Percentiles rank a stretch among this genome's conserved stretches.
Evolutionary conservation across 1,140 invertebrate species (phyloP).

Genomic region (Agraylea sexmaculata): DNA sequence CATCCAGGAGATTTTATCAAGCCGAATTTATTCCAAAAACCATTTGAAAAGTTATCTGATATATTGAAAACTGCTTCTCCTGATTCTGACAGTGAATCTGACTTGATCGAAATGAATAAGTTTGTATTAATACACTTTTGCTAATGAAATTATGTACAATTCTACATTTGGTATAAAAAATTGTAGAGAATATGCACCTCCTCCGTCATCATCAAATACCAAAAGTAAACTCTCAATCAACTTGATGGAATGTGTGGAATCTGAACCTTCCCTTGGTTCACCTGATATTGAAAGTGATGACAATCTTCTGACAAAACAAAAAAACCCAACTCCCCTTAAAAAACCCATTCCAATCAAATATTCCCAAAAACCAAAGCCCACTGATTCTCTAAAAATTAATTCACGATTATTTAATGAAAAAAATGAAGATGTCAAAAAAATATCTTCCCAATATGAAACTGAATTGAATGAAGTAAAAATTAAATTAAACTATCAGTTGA

Average conservation of each 20-base stretch:
- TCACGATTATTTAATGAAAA: conserved; percentile 17
- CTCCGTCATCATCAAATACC: conserved; percentile 31
- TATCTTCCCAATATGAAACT: conserved; percentile 8
- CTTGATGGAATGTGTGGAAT: conserved; percentile 39
- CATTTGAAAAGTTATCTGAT: conserved; percentile 38
- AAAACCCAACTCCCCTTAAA: conserved; percentile 1
- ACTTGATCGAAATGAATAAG: conserved; percentile 6
- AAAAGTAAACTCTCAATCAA: conserved; percentile 41
- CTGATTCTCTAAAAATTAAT: conserved; percentile 6
- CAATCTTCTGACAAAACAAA: conserved; percentile 25
- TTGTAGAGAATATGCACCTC: background rate
- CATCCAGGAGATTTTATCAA: conserved; percentile 44
- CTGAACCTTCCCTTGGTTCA: conserved; percentile 37
- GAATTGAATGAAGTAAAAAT: conserved; percentile 18
- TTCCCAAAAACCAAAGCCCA: conserved; percentile 5
- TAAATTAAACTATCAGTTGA: conserved; percentile 40
- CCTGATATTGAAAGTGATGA: conserved; percentile 36
- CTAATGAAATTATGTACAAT: background rate
- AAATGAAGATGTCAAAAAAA: conserved; percentile 10
- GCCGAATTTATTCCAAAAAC: conserved; percentile 40
- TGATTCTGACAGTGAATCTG: conserved; percentile 28
- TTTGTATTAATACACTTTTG: background rate
- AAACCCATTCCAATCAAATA: background rate
- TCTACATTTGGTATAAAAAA: conserved; percentile 5
- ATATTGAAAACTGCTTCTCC: conserved; percentile 27